These are phyloP conservation scores for Symphodus melops DNA, from an alignment of 2,113 vertebrate species.

Conservation along the genomic window DNA sequence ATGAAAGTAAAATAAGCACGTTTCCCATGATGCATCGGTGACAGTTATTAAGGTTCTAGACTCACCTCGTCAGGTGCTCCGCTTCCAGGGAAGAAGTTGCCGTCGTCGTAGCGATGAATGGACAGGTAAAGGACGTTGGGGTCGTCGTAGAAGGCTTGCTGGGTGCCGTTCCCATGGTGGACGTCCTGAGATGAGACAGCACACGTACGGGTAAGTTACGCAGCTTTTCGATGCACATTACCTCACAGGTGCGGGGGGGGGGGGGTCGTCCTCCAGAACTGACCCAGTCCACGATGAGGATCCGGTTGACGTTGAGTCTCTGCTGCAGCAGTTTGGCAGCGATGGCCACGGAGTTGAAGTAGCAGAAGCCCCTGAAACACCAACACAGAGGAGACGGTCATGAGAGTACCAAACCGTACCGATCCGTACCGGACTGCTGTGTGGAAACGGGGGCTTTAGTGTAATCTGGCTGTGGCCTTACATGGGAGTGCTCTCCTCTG, in stretches of 20 bases:
- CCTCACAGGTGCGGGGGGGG: background rate
- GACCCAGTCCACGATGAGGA: constrained; percentile 98
- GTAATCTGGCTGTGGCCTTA: constrained; percentile 76
- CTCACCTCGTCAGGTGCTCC: constrained; percentile 94
- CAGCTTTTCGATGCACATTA: too few species aligned
- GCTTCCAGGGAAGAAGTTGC: constrained; percentile 98
- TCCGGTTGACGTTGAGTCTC: constrained; percentile 89
- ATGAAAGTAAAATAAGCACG: too few species aligned
- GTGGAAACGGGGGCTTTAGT: too few species aligned
- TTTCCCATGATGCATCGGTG: constrained; percentile 19
- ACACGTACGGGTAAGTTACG: background rate
- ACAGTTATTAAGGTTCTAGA: background rate
- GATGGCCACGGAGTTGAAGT: constrained; percentile 97
- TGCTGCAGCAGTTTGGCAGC: constrained; percentile 89
- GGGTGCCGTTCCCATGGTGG: constrained; percentile 87
- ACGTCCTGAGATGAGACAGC: constrained; percentile 74
- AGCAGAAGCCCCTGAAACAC: constrained; percentile 92
- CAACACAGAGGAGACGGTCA: constrained; percentile 22
- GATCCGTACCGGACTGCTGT: too few species aligned
- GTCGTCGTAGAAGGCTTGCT: constrained; percentile 94
- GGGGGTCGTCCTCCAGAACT: constrained; percentile 58
- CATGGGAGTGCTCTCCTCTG: constrained; percentile 98
- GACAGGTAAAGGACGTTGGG: constrained; percentile 94
- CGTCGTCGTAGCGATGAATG: constrained; percentile 95
- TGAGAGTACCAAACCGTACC: too few species aligned